Base-by-base conservation (phyloP, 2,888 invertebrate species). In the Dasysyrphus tricinctus region DNA sequence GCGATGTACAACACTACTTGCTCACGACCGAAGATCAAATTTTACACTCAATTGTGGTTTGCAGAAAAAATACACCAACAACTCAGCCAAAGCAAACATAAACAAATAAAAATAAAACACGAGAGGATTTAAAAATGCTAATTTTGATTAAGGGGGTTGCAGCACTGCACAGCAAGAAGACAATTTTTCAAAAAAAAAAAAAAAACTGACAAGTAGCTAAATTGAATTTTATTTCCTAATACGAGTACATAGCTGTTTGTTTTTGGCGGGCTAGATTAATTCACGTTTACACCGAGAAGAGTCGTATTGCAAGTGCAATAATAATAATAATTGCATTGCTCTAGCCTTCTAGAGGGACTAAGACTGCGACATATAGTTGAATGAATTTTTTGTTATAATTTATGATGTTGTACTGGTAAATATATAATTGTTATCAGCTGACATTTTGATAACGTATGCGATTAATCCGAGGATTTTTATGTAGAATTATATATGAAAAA, bases 211-310 rank as follows among this genome's bases (percentile, higher is more conserved):
- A 29, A 42, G 29, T 34, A 67, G 49, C 51, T 59, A 57, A 73
- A 83, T 83, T 83, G 63, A 70, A 76, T 73, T 76, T 42, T 44
- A 75, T 80, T 84, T 84, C 42, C 72, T 37, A 76, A 85, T 24
- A 24, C 24, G 24, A 24, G 24, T 24, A 24, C 24, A 24, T 54
- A 69, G 47, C n/a, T 51, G 65, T n/a, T 39, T 24, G 1, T 42
- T 24, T 32, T n/a, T 29, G 24, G 42, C 32, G 51, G 37, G 8
- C 14, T 51, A 56, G 59, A 37, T 9, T 42, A 9, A 65, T 61
- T 24, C 51, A 34, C 74, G 34, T 69, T 59, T 65, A 19, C 56
- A 51, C 57, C 14, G 72, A 73, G 56, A 67, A 2, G 5, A 3
- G 32, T 65, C 51, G 14, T 16, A 57, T 61, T 37, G 70, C 39